Percentiles rank a stretch among this genome's conserved stretches.
Conservation (phyloP, 2,797 vertebrate species). For the Botia kubotai region DNA sequence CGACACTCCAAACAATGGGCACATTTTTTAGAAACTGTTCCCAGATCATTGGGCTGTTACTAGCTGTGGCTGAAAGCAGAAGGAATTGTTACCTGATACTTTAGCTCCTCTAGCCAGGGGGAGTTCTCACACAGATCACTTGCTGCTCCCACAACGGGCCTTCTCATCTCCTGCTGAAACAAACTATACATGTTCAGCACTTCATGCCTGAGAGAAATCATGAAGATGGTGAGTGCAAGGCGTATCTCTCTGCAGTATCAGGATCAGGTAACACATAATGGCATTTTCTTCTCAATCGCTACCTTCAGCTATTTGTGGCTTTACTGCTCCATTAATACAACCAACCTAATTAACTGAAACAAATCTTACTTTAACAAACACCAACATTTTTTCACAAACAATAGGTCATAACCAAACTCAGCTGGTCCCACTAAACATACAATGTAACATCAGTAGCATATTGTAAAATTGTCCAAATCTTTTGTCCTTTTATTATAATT, state of each 20-base stretch:
- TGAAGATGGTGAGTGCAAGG: constrained; percentile 41
- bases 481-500: no score
- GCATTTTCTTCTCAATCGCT: neutral
- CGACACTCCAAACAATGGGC: constrained; percentile 13
- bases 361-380: neutral
- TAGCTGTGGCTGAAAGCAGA: constrained; percentile 15
- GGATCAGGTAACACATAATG: constrained; percentile 53
- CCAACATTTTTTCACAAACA: neutral
- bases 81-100: constrained; percentile 75
- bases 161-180: constrained; percentile 73
- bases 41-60: constrained; percentile 11
- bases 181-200: constrained; percentile 58
- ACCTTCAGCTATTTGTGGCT: constrained; percentile 1
- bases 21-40: neutral
- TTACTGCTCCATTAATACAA: neutral
- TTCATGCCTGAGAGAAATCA: constrained; percentile 57
- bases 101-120: constrained; percentile 69
- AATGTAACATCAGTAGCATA: neutral
- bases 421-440: neutral
- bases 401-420: neutral
- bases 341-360: neutral
- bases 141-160: constrained; percentile 68
- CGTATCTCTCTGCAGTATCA: constrained; percentile 21
- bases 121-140: constrained; percentile 75
- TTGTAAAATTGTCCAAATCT: no score